Evolutionary conservation across 37 sponge, comb jelly and placozoan genomes (phyloP).

Genomic region (Crambe crambe): DNA sequence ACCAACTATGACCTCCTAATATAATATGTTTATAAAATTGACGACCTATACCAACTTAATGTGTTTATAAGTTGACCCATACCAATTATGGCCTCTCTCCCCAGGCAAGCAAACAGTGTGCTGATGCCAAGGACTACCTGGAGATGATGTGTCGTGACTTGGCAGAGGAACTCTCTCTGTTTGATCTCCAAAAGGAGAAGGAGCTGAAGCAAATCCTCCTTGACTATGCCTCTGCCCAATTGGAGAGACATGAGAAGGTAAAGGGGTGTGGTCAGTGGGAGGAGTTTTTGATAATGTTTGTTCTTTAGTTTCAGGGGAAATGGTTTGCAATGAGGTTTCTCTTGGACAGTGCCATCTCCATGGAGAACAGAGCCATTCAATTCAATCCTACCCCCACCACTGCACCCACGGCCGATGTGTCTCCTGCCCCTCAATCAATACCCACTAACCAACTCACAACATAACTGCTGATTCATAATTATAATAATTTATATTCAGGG

Average conservation of each 20-base stretch:
- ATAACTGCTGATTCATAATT: no score
- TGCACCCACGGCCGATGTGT: background rate
- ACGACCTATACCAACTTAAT: no score
- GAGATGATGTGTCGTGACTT: conserved; percentile 86
- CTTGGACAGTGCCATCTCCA: conserved; percentile 61
- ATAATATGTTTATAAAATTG: no score
- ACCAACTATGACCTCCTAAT: no score
- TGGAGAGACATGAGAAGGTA: conserved; percentile 80
- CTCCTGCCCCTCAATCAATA: no score
- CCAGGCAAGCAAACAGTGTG: conserved; percentile 76
- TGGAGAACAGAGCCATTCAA: conserved; percentile 68
- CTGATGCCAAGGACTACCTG: conserved; percentile 82
- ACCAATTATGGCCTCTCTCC: no score
- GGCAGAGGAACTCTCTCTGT: conserved; percentile 64
- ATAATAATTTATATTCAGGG: no score
- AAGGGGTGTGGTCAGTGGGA: no score
- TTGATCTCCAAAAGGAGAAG: conserved; percentile 82
- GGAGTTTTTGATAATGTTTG: no score
- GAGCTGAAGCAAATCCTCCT: conserved; percentile 72
- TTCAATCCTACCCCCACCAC: conserved; percentile 33
- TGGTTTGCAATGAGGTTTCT: conserved; percentile 81
- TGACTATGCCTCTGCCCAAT: conserved; percentile 66
- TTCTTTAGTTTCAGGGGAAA: conserved; percentile 74
- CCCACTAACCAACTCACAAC: no score
- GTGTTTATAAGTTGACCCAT: no score